A percentile compares a stretch with the other conserved stretches of the same genome.
Evolutionary conservation across 2,888 invertebrate genomes (phyloP).

Genomic region (Ceratothoa steindachneri): DNA sequence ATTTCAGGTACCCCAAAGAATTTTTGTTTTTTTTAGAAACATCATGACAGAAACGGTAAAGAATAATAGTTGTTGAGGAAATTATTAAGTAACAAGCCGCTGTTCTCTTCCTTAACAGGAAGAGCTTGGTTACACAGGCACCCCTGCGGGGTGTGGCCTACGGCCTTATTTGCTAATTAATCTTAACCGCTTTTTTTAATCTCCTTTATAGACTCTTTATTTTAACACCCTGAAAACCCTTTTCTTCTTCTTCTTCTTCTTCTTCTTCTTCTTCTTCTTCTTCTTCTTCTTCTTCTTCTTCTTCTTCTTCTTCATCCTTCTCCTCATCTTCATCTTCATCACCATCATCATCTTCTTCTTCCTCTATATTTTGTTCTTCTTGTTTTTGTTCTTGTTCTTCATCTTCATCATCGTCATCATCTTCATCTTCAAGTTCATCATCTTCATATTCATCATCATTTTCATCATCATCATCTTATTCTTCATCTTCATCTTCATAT

Average conservation of each 20-base stretch:
- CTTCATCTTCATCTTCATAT: too few species aligned
- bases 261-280: constrained; percentile 1
- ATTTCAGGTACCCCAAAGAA: too few species aligned
- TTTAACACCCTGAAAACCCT: too few species aligned
- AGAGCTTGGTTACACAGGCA: too few species aligned
- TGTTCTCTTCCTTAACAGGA: too few species aligned
- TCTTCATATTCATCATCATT: neutral
- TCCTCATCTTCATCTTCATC: neutral
- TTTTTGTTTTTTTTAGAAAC: too few species aligned
- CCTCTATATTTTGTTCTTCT: neutral
- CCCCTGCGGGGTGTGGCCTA: too few species aligned
- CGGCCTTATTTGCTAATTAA: too few species aligned
- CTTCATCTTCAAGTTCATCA: neutral
- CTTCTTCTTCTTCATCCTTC: neutral
- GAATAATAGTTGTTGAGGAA: neutral
- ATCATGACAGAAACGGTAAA: too few species aligned
- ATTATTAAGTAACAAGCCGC: neutral
- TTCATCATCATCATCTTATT: neutral
- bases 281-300: constrained; percentile 1
- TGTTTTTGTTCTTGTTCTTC: neutral
- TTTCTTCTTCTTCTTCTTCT: too few species aligned
- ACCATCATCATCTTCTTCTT: neutral
- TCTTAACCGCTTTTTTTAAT: too few species aligned
- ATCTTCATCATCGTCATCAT: neutral
- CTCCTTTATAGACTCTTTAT: too few species aligned